Conservation (phyloP, 1,140 invertebrate species). For the Cydia fagiglandana region DNA sequence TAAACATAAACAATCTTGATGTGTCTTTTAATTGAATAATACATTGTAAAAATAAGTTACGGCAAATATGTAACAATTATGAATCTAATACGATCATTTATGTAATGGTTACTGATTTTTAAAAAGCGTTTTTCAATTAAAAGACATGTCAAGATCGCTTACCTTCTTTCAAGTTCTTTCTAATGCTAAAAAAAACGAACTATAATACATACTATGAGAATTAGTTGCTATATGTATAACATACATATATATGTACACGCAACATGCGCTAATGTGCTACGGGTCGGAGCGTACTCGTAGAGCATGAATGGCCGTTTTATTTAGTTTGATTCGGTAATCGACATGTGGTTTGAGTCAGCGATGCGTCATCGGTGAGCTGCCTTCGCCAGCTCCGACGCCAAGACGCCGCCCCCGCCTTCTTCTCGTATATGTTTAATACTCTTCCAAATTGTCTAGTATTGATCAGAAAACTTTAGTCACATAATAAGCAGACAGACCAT, state of each 20-base stretch:
- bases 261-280: not conserved
- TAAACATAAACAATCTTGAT: no score
- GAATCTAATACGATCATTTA: no score
- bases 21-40: no score
- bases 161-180: no score
- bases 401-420: slow-evolving; percentile 7
- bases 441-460: not conserved
- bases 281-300: not conserved
- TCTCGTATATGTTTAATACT: not conserved
- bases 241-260: not conserved
- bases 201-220: no score
- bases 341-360: slow-evolving; percentile 29
- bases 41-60: no score
- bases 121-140: no score
- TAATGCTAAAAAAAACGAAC: no score
- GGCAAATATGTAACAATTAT: no score
- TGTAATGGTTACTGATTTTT: no score
- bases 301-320: slow-evolving; percentile 27
- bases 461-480: not conserved
- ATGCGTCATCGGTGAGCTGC: slow-evolving; percentile 16
- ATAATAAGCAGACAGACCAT: not conserved
- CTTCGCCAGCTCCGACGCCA: not conserved
- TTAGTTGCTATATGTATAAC: no score
- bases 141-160: no score
- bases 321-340: slow-evolving; percentile 30